Evolutionary conservation across 2,888 invertebrate species (phyloP).

Genomic region (Orthosia incerta): DNA sequence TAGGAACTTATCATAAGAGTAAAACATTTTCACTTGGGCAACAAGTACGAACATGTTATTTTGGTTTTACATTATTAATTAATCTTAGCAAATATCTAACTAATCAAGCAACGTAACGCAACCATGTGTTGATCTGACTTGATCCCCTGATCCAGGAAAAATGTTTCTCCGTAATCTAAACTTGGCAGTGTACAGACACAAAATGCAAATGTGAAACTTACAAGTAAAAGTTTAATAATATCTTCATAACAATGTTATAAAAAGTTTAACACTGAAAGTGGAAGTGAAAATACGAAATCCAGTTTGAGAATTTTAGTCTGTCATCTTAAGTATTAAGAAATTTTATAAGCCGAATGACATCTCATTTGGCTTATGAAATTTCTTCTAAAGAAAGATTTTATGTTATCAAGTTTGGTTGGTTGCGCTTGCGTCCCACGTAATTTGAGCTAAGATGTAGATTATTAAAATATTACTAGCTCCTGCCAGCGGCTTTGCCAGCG

Average conservation of each 20-base stretch:
- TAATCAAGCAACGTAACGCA: background rate
- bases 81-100: background rate
- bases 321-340: constrained; percentile 42
- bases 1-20: background rate
- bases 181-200: background rate
- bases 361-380: too few relatives aligned
- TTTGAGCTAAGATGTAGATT: background rate
- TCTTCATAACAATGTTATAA: constrained; percentile 37
- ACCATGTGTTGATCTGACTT: background rate
- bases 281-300: constrained; percentile 64
- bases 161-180: background rate
- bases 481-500: too few relatives aligned
- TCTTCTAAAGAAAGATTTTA: constrained; percentile 8
- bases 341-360: constrained; percentile 23
- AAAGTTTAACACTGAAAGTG: constrained; percentile 63
- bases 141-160: background rate
- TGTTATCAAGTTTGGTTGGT: constrained; percentile 8
- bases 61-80: too few relatives aligned
- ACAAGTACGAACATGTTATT: background rate
- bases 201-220: constrained; percentile 39
- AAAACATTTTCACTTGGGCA: background rate
- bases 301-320: constrained; percentile 51
- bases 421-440: constrained; percentile 1
- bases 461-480: background rate
- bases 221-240: constrained; percentile 52